A percentile compares a stretch with the other conserved stretches of the same genome.
Conservation (phyloP, 2,797 vertebrate species). For the Pseudomugil tenellus region DNA sequence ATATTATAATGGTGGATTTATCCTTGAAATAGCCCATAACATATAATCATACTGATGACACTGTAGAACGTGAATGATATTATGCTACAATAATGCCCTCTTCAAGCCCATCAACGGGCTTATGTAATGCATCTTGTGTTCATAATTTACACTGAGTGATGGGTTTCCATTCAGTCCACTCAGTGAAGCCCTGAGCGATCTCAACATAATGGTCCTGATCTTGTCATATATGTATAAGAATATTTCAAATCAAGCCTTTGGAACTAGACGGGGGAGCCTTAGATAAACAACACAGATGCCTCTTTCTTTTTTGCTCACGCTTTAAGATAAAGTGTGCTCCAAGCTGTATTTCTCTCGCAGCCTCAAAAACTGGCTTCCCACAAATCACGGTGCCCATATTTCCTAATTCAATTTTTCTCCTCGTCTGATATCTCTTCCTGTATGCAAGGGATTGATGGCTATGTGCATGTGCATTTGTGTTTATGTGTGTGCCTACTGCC, state of each 20-base stretch:
- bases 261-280: constrained; percentile 68
- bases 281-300: constrained; percentile 77
- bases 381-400: constrained; percentile 76
- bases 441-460: constrained; percentile 75
- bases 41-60: constrained; percentile 78
- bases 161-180: constrained; percentile 69
- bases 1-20: constrained; percentile 78
- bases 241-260: constrained; percentile 79
- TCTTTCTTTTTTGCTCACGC: constrained; percentile 66
- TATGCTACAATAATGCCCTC: constrained; percentile 69
- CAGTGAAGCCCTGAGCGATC: constrained; percentile 68
- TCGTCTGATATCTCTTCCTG: constrained; percentile 74
- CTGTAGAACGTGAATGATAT: constrained; percentile 71
- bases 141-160: constrained; percentile 78
- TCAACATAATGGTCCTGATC: constrained; percentile 76
- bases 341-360: constrained; percentile 69
- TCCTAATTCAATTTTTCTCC: constrained; percentile 79
- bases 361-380: constrained; percentile 67
- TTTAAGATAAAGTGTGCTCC: constrained; percentile 69
- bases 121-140: constrained; percentile 78
- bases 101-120: constrained; percentile 75
- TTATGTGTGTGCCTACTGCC: constrained; percentile 47
- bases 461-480: constrained; percentile 50
- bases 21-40: constrained; percentile 77
- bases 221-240: constrained; percentile 82